Evolutionary conservation across 2,888 invertebrate genomes (phyloP).

Genomic region (Merodon equestris): DNA sequence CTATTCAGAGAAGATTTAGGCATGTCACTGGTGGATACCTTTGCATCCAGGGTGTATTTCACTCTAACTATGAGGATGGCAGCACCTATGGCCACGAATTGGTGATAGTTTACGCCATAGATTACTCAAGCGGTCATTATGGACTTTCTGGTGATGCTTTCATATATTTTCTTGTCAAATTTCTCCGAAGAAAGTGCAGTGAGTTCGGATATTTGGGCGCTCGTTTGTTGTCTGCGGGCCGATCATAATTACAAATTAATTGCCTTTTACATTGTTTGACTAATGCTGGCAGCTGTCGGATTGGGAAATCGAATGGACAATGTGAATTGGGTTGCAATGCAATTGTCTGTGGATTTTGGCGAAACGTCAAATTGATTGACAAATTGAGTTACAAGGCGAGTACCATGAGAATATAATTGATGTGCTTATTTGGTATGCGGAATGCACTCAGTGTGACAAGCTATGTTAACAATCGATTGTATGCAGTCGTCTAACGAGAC

Average conservation of each 20-base stretch:
- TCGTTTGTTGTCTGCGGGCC: conserved; percentile 15
- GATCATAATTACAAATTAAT: conserved; percentile 60
- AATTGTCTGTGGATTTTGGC: conserved; percentile 64
- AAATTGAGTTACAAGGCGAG: conserved; percentile 39
- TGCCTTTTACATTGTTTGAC: conserved; percentile 50
- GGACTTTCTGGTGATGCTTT: not conserved
- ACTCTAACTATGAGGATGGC: too few species aligned
- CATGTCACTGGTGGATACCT: not conserved
- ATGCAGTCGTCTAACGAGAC: too few species aligned
- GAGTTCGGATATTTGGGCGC: not conserved
- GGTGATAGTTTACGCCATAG: conserved; percentile 1
- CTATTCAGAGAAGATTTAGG: too few species aligned
- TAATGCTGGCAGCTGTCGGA: conserved; percentile 50
- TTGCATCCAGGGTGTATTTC: conserved; percentile 14
- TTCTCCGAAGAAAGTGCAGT: conserved; percentile 31
- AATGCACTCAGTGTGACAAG: conserved; percentile 37
- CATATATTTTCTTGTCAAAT: conserved; percentile 10
- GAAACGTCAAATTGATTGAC: conserved; percentile 63
- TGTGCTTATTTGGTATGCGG: conserved; percentile 49
- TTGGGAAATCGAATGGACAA: conserved; percentile 56
- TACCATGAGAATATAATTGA: conserved; percentile 43
- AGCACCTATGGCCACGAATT: not conserved
- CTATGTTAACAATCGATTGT: too few species aligned
- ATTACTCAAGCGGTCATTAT: conserved; percentile 31
- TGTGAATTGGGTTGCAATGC: conserved; percentile 56